These are phyloP conservation scores for Rugalucina vietnamica DNA, from an alignment of 2,888 invertebrate genomes.

Conservation along the genomic window DNA sequence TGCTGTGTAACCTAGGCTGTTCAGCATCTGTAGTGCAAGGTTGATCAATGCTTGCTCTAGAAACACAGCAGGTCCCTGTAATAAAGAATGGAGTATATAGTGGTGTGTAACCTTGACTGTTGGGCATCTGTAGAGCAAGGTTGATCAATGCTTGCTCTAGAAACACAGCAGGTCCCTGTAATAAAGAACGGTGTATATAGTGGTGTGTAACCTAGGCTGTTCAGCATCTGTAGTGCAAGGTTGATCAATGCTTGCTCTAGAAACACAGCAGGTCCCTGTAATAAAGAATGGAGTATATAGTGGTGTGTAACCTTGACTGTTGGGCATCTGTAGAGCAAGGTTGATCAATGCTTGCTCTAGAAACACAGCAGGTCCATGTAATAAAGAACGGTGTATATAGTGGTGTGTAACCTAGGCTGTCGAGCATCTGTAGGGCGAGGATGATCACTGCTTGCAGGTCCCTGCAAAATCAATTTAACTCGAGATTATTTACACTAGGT, in stretches of 20 bases:
- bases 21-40: conserved; percentile 91
- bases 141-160: conserved; percentile 99
- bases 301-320: conserved; percentile 92
- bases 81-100: conserved; percentile 99
- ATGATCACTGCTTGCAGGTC: conserved; percentile 97
- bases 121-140: conserved; percentile 97
- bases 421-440: conserved; percentile 91
- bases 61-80: conserved; percentile 95
- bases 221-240: conserved; percentile 91
- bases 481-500: no score
- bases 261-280: conserved; percentile 95
- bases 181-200: conserved; percentile 99
- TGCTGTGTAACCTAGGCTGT: conserved; percentile 92
- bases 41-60: conserved; percentile 98
- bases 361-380: conserved; percentile 95
- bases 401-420: conserved; percentile 92
- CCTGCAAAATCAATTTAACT: no score
- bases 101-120: conserved; percentile 97
- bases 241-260: conserved; percentile 98
- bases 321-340: conserved; percentile 91
- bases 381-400: conserved; percentile 97
- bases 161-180: conserved; percentile 98
- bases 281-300: conserved; percentile 97
- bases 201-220: conserved; percentile 92
- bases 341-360: conserved; percentile 98